phyloP scores from a whole-genome alignment of 2,888 invertebrate species.

The Chymomyza fuscimana region DNA sequence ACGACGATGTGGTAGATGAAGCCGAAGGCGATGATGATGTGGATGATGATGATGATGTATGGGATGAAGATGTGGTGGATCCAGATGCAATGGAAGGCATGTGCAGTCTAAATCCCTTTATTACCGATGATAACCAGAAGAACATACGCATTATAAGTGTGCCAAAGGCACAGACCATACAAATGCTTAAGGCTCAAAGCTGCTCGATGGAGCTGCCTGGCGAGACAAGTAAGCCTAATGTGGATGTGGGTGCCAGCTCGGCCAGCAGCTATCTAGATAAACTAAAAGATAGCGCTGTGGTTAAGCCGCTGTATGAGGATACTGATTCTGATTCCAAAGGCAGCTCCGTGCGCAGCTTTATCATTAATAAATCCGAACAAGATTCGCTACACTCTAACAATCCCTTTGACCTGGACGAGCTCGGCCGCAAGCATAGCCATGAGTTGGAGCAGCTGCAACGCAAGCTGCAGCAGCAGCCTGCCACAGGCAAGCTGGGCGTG shows the following conservation, averaged over 20 bases:
- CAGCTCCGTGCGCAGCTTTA: conserved; percentile 77
- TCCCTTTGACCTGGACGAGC: conserved; percentile 81
- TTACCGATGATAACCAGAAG: conserved; percentile 77
- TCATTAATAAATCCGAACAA: conserved; percentile 78
- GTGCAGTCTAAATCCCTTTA: conserved; percentile 68
- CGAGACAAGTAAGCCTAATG: conserved; percentile 42
- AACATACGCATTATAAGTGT: conserved; percentile 78
- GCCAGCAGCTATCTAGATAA: conserved; percentile 74
- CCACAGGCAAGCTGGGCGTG: conserved; percentile 72
- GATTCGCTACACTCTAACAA: conserved; percentile 78
- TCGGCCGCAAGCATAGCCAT: conserved; percentile 67
- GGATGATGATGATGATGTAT: conserved; percentile 66
- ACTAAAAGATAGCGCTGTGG: conserved; percentile 64
- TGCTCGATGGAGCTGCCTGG: conserved; percentile 55
- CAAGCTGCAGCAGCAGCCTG: conserved; percentile 77
- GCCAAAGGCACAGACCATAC: conserved; percentile 73
- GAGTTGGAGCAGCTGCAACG: conserved; percentile 81
- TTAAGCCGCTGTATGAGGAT: conserved; percentile 77
- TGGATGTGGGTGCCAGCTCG: conserved; percentile 48
- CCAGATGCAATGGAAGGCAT: conserved; percentile 69
- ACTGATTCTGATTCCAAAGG: conserved; percentile 79
- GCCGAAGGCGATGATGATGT: conserved; percentile 70
- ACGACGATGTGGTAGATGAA: conserved; percentile 59
- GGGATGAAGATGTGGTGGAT: conserved; percentile 57
- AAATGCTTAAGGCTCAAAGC: conserved; percentile 67